Base-by-base conservation (phyloP, 2,888 invertebrate genomes). In the Trimorus sp. region DNA sequence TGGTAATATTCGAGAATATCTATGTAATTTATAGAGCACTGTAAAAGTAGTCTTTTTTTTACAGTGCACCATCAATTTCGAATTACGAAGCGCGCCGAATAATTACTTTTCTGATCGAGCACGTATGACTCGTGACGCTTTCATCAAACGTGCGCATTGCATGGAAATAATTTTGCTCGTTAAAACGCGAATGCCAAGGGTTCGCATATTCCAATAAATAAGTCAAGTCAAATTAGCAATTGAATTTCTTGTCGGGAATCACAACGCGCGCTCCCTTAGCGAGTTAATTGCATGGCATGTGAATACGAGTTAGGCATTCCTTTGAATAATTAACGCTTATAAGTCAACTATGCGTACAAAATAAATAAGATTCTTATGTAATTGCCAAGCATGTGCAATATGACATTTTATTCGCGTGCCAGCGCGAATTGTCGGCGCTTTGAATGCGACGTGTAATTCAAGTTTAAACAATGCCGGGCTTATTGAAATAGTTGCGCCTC, bases 281-380 rank as follows among this genome's bases (percentile, higher is more conserved):
- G 60, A 60, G 75, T 68, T 71, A 75, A 80, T 80, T 80, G 70
- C 54, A 51, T 62, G 80, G 76, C 68, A 81, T 69, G 77, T 77
- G 76, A 59, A 76, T 77, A 77, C 77, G 69, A 81, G 66, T 56
- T 53, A 71, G 71, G 71, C 60, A 81, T 81, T 77, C 81, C 77
- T 77, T 73, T 81, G 76, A 73, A 77, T 69, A 81, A 81, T 81
- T 73, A 81, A 81, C 51, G 77, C 71, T 76, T 69, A 81, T 81
- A 77, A 81, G 73, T 77, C 62, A 69, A 77, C 66, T 81, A 77
- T 81, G 81, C 73, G 54, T 69, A 58, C 69, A 68, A 76, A 77
- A 81, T 81, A 77, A 77, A 81, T 77, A 81, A 73, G 59, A 73
- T 77, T 81, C 77, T 81, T 69, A 73, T 73, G 73, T 81, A 81